Base-by-base conservation (phyloP, 1,140 invertebrate genomes). In the Drosophila ogumai region DNA sequence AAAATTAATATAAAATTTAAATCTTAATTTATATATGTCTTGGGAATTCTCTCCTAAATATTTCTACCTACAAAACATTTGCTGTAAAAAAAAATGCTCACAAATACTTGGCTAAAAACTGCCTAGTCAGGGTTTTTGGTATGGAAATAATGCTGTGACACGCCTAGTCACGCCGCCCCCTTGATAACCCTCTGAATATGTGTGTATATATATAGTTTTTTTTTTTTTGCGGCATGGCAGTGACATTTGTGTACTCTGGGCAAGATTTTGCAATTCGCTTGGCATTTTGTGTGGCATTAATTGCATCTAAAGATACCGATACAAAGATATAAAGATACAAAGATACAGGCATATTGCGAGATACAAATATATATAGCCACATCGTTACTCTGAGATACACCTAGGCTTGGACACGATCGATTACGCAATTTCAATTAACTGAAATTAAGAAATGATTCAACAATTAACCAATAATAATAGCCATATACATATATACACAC, bases 161-260 rank as follows among this genome's bases (percentile, higher is more conserved):
- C 68, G 68, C 68, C 68, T 71, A 38, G 66, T 72, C 68, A 72
- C 66, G 68, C 6, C 19, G 7, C 17, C 65, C 60, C 58, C 36
- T 47, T 34, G 36, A 69, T 41, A 50, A 66, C 60, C 65, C 66
- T 61, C 17, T 41, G 31, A 52, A 68, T 64, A 67, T 40, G 38
- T 54, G 8, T 15, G 6, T 31, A 22, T 6, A 67, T 10, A 22
- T 3, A n/a, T 6, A 6, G 3, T 28, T 32, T 25, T 66, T 61
- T 46, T 40, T 32, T 31, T 12, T 41, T 40, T 32, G 46, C 38
- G 25, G 47, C 46, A 41, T 78, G 78, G 64, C 78, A 61, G 66
- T 88, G 82, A 88, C 84, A 80, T 77, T 71, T 71, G 60, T 87
- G 80, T 84, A 88, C 82, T 64, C 72, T 85, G 78, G 76, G 74